Percentiles rank a stretch among this genome's conserved stretches.
These are phyloP conservation scores for Struthidea cinerea DNA, from an alignment of 2,113 vertebrate genomes.

Conservation along the genomic window DNA sequence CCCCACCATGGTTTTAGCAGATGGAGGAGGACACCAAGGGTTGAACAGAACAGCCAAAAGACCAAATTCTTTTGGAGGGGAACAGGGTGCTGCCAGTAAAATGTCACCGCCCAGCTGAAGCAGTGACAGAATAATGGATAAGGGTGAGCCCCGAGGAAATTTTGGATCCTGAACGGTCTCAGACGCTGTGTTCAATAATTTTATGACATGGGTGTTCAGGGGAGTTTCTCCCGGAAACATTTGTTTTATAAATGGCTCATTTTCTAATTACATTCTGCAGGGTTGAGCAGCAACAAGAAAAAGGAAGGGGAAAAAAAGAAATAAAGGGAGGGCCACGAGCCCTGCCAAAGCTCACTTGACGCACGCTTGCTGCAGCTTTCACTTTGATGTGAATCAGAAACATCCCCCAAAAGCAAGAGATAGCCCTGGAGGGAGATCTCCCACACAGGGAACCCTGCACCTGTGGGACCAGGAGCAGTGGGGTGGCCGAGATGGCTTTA, in stretches of 20 bases:
- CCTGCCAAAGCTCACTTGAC: constrained; percentile 10
- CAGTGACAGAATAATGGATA: constrained; percentile 34
- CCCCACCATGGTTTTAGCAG: not conserved
- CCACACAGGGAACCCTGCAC: not conserved
- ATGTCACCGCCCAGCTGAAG: constrained; percentile 3
- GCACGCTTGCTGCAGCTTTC: not conserved
- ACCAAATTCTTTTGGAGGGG: not conserved
- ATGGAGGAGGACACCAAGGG: not conserved
- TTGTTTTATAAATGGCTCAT: constrained; percentile 53
- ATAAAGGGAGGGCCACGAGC: not conserved
- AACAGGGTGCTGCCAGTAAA: constrained; percentile 18
- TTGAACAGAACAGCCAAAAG: not conserved
- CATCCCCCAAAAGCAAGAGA: rapidly evolving
- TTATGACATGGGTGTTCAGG: constrained; percentile 43
- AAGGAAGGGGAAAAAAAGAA: not conserved
- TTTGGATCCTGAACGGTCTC: not conserved
- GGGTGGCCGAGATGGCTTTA: not conserved
- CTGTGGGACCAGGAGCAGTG: not conserved
- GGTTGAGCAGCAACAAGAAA: not conserved
- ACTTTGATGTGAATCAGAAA: not conserved
- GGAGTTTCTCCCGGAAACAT: constrained; percentile 53
- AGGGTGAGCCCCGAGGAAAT: constrained; percentile 21
- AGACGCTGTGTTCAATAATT: not conserved
- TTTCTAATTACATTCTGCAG: constrained; percentile 55
- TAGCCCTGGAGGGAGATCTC: not conserved